These are phyloP conservation scores for Kobus ellipsiprymnus DNA, from an alignment of 2,113 vertebrate species.

Conservation along the genomic window DNA sequence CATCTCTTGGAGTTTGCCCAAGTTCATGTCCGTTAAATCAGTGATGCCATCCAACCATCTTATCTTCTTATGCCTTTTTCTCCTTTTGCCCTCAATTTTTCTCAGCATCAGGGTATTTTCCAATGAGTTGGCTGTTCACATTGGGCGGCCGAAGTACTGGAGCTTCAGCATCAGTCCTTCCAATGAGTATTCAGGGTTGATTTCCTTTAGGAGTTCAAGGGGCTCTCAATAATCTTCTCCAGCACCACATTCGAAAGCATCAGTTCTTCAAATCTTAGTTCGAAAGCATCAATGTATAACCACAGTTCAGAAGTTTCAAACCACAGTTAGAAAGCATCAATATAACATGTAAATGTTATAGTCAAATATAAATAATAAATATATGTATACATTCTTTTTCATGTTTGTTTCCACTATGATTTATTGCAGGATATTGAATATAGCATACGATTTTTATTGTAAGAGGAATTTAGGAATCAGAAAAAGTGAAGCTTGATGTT, in stretches of 20 bases:
- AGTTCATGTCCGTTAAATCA: background rate
- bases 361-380: background rate
- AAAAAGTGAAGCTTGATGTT: background rate
- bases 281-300: background rate
- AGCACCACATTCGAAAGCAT: background rate
- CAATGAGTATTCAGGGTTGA: background rate
- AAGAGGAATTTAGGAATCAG: background rate
- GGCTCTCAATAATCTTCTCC: background rate
- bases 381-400: background rate
- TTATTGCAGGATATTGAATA: background rate
- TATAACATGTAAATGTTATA: background rate
- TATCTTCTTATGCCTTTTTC: background rate
- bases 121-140: background rate
- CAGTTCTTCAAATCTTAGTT: background rate
- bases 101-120: background rate
- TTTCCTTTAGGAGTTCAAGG: background rate
- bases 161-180: background rate
- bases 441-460: background rate
- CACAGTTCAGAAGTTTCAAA: background rate
- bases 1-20: background rate
- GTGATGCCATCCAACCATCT: background rate
- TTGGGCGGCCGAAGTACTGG: rapidly evolving
- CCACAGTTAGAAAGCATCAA: background rate
- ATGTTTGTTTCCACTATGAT: background rate
- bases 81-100: background rate